Base-by-base conservation (phyloP, 2,113 vertebrate species). In the Hiodon alosoides region DNA sequence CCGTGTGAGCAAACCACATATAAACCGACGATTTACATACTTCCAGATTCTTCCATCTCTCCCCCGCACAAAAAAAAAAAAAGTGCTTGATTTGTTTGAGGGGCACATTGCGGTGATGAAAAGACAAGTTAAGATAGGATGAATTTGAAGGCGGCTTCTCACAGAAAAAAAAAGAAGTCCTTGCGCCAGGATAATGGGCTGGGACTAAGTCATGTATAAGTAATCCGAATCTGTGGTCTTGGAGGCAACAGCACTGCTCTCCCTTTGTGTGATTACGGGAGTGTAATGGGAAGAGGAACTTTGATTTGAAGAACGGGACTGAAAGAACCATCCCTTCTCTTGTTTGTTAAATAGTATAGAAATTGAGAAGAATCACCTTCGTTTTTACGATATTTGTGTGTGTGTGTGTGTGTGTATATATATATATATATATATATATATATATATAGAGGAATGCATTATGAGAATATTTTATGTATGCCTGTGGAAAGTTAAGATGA, bases 1-100 rank as follows among this genome's bases (percentile, higher is more conserved):
- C 86, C 86, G 86, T 88, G 87, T 90, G 88, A 89, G 89, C 84
- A 84, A 87, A 85, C 85, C 4, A 87, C 85, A 89, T 90, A 85
- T 83, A 78, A 87, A 89, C 88, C 89, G 90, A 89, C 83, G 79
- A 89, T 88, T 87, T 89, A 77, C 80, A 82, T 85, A 85, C 78
- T 79, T 66, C 82, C 72, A 75, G 80, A 77, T 85, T 84, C 60
- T 78, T 76, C 81, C 67, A 75, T 82, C 77, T 76, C 76, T 77
- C 78, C 72, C 60, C 70, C 70, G 53, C 31, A 31, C 0, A 31
- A 14, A 77, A 74, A 31, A 31, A 14, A 77, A 74, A 75, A 77
- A 79, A 80, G 52, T 75, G 76, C 75, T 81, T 85, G 77, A 62
- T 91, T 91, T 87, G 86, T 91, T 89, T 86, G 82, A 83, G 86